Evolutionary conservation across 1,140 invertebrate species (phyloP), one percentile per base, ranked within the genome.

Genomic region (Pseudomyrmex pallidus): DNA sequence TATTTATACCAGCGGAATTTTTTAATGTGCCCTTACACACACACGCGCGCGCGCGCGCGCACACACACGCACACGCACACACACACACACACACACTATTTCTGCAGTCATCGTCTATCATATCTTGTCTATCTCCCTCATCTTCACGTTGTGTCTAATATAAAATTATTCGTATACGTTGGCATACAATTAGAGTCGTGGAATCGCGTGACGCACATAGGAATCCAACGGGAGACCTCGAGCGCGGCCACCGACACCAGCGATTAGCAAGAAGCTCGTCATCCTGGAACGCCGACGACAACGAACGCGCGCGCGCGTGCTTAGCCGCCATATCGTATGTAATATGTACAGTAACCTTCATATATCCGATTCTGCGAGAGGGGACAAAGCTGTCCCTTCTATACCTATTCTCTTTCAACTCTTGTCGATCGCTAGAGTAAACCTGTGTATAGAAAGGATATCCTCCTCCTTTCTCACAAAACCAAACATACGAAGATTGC

Each of bases 201-300:
- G 68, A 83, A 85, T 84, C 80, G 85, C 84, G 90, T 93, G 91
- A 93, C 92, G 91, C 92, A 92, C 89, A 85, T 90, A 87, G 91
- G 92, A 93, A 93, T 92, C 91, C 85, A 88, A 72, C 86, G 82
- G 88, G 83, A 93, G 92, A 92, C 92, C 92, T 92, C 91, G 92
- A 91, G 90, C 73, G 90, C 91, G 92, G 92, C 88, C 91, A 93
- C 80, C 92, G 92, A 92, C 92, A 90, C 90, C 90, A 83, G 35
- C 83, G 83, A 84, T 84, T 84, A 84, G 83, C 76, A 70, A 84
- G 83, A 84, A 84, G 66, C 76, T 80, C 83, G 50, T 84, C 83
- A 84, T 84, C 83, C 83, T 84, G 83, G 83, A 84, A 84, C 76
- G 64, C 57, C 83, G 76, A 84, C 83, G 57, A 84, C 57, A 76